Base-by-base conservation (phyloP, 1,140 invertebrate genomes). In the Sinella curviseta region DNA sequence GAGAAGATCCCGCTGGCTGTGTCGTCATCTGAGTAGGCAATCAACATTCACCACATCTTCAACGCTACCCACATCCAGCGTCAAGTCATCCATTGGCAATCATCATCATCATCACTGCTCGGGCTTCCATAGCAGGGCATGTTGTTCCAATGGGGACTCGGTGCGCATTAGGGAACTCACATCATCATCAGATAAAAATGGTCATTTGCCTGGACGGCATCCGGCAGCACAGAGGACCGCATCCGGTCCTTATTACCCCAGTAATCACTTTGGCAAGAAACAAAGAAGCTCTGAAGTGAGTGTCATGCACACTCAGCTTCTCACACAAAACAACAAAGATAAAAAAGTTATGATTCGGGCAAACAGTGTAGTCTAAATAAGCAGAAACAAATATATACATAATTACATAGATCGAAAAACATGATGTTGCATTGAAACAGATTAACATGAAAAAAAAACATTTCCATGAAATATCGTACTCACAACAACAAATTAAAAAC, bases 21-120 rank as follows among this genome's bases (percentile, higher is more conserved):
- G 83, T 36, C 80, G 84, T n/a, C 83, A 83, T 65, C 77, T 85
- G 24, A 85, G 84, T 76, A 82, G 85, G 1, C 85, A 85, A 57
- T 85, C 83, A 28, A 85, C 85, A 20, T 85, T 85, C 70, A 85
- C 82, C 33, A 83, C 84, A 33, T 83, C 85, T 48, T 80, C 78
- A 26, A 83, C 83, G 20, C 76, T 84, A 20, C 79, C 78, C 20
- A 83, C 80, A 8, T 80, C 83, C 34, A 81, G 82, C 33, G 78
- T 81, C 39, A 84, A 82, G 73, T 80, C 83, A 0, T 65, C 65
- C 12, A 28, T 24, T 31, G 70, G 76, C 14, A 55, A 82, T 65
- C 48, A 79, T 33, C 48, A 79, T 30, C 48, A 79, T 33, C 48
- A 79, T 30, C 35, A 39, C 16, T 75, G 28, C 24, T 31, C 65